Evolutionary conservation across 2,797 vertebrate species (phyloP).

Genomic region (Halcyon leucocephala): DNA sequence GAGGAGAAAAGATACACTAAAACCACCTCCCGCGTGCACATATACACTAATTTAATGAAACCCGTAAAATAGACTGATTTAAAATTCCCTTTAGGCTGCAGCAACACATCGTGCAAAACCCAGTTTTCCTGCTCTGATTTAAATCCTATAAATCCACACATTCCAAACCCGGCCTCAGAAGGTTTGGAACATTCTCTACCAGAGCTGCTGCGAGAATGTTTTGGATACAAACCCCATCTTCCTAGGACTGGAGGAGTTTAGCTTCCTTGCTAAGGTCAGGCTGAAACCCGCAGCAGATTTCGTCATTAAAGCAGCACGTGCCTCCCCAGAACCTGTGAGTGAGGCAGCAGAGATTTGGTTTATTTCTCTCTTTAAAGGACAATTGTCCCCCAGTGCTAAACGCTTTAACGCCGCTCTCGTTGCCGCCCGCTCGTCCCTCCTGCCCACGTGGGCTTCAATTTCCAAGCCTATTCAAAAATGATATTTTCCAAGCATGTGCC

Average conservation of each 20-base stretch:
- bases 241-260: background rate
- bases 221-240: background rate
- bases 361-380: background rate
- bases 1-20: background rate
- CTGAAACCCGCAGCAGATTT: background rate
- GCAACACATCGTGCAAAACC: background rate
- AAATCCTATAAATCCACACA: background rate
- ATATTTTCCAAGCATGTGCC: constrained; percentile 82
- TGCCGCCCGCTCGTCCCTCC: constrained; percentile 27
- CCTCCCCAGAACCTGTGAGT: background rate
- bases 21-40: background rate
- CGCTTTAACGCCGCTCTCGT: background rate
- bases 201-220: background rate
- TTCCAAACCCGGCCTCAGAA: background rate
- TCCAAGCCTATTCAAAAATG: constrained; percentile 71
- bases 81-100: background rate
- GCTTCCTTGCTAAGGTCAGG: no score
- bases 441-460: constrained; percentile 70
- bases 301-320: background rate
- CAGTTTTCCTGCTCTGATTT: background rate
- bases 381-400: background rate
- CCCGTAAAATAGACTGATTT: background rate
- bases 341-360: background rate
- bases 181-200: background rate
- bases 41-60: background rate